Conservation (phyloP, 2,888 invertebrate species). For the Bugulina stolonifera region DNA sequence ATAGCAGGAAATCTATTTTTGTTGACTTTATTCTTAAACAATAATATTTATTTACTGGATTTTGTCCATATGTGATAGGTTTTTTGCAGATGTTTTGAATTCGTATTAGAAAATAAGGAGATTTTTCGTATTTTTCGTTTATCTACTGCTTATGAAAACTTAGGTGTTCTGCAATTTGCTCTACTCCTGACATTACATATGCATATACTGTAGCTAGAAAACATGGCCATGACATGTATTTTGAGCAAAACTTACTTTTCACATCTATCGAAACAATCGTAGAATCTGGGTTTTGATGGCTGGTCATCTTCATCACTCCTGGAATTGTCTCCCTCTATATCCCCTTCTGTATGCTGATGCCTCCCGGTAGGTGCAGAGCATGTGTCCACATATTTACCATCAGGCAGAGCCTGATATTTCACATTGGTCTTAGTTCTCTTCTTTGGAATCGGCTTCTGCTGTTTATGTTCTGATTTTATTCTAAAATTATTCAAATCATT, state of each 20-base stretch:
- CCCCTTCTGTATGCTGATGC: not conserved
- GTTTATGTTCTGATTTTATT: not conserved
- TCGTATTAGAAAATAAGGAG: too few relatives aligned
- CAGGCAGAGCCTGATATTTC: conserved; percentile 15
- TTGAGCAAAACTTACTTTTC: conserved; percentile 1
- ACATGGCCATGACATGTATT: not conserved
- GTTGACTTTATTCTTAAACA: too few relatives aligned
- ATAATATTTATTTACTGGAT: too few relatives aligned
- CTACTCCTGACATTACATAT: too few relatives aligned
- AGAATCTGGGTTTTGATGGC: not conserved
- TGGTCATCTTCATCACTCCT: not conserved
- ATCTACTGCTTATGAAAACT: too few relatives aligned
- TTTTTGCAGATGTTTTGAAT: too few relatives aligned
- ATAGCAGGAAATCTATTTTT: too few relatives aligned
- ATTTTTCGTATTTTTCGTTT: too few relatives aligned
- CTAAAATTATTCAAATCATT: too few relatives aligned
- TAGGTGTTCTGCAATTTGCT: too few relatives aligned
- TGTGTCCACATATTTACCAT: conserved; percentile 11
- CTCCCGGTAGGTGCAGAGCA: not conserved
- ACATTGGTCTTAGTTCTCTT: conserved; percentile 17
- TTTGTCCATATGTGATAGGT: too few relatives aligned
- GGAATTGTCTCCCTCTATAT: not conserved
- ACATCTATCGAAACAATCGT: conserved; percentile 18
- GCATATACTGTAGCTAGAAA: too few relatives aligned
- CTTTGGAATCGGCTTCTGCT: not conserved